Evolutionary conservation across 2,888 invertebrate genomes (phyloP), one percentile per base, ranked within the genome.

Genomic region (Cephus nigrinus): DNA sequence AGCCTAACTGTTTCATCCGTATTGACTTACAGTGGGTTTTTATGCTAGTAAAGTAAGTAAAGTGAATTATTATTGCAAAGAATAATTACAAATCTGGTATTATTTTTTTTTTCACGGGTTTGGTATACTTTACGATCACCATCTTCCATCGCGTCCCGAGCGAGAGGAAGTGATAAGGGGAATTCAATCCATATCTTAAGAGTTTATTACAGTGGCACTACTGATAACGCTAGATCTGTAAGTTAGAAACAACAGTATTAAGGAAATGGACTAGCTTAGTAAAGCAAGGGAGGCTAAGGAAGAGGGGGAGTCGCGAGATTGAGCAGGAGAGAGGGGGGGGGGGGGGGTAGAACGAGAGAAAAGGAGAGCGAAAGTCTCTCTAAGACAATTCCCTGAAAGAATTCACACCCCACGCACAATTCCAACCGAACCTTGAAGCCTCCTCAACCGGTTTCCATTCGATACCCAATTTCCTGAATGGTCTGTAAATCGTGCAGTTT

Each of bases 391-490:
- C 75, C 75, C 35, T 77, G 34, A 40, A 75, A 75, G 75, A 77
- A 75, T 77, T 77, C 77, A 74, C 77, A 75, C 75, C 77, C 77
- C 69, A 75, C 77, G 77, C 77, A 69, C 69, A 40, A 74, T 69
- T 75, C 75, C 69, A 30, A 31, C 40, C 69, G 75, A 30, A 75
- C 74, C 77, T 77, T 36, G 30, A 75, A 73, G 68, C 77, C 30
- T 74, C 74, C 33, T 74, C 69, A 75, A 77, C 77, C 69, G 77
- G 74, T 77, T 55, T 77, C 75, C 75, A 77, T 75, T 74, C 77
- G 77, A 77, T 77, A 77, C 75, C 77, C 75, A 77, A 77, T 77
- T 77, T 77, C 77, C 77, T 68, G 77, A 77, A 75, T 75, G 77
- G 77, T 77, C 77, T 77, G 77, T 77, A 77, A 77, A 40, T 77